Percentiles rank a stretch among this genome's conserved stretches.
Evolutionary conservation across 2,113 vertebrate genomes (phyloP).

Genomic region (Heteronetta atricapilla): DNA sequence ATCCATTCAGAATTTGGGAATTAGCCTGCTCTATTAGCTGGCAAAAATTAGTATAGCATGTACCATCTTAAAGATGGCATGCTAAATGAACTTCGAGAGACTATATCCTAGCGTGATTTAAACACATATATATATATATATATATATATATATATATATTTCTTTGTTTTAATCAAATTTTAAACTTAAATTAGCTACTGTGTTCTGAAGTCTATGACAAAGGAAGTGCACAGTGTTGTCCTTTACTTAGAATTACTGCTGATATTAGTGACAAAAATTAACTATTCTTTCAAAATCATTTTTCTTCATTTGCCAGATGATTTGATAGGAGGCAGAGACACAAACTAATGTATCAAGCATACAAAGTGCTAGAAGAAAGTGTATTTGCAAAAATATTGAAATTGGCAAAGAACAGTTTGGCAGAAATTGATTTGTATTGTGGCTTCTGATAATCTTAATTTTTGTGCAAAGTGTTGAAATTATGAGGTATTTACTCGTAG

Average conservation of each 20-base stretch:
- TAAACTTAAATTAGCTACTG: background rate
- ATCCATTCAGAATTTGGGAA: background rate
- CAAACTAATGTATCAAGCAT: background rate
- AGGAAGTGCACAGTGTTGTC: background rate
- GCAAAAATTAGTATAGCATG: background rate
- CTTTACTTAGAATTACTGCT: background rate
- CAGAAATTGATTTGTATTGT: background rate
- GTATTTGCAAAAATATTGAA: background rate
- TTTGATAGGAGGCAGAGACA: background rate
- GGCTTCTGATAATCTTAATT: background rate
- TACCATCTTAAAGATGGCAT: background rate
- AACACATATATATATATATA: too few species aligned
- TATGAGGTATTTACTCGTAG: background rate
- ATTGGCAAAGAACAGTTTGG: background rate
- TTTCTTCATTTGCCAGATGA: background rate
- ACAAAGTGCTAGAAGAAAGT: background rate
- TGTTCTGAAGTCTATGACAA: background rate
- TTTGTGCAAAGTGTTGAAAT: background rate
- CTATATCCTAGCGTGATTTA: background rate
- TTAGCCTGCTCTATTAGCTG: background rate
- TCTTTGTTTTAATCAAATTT: background rate
- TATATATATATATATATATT: background rate
- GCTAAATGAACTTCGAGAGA: background rate
- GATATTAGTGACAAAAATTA: background rate
- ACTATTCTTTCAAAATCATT: background rate